These are phyloP conservation scores for Lutraria lutraria DNA, from an alignment of 2,888 invertebrate genomes.

Conservation along the genomic window DNA sequence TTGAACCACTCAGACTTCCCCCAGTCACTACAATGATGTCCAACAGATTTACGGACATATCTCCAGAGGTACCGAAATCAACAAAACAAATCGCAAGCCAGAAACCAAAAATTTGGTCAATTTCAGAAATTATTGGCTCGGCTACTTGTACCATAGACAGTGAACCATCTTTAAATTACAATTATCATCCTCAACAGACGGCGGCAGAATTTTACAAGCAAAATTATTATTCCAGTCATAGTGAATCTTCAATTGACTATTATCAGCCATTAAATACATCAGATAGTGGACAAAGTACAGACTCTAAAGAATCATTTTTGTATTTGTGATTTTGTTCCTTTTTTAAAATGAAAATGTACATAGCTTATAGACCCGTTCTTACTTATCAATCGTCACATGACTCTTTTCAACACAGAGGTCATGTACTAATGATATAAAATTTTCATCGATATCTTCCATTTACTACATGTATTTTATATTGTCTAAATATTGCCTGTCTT, in stretches of 20 bases:
- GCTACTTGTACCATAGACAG: slow-evolving; percentile 39
- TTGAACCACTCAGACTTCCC: slow-evolving; percentile 45
- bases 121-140: slow-evolving; percentile 69
- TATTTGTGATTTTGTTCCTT: neutral
- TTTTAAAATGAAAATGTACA: neutral
- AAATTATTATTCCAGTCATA: neutral
- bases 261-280: slow-evolving; percentile 30
- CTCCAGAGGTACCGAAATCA: neutral
- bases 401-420: neutral
- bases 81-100: neutral
- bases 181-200: neutral
- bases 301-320: slow-evolving; percentile 1
- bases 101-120: slow-evolving; percentile 75
- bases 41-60: neutral
- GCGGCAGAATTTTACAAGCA: slow-evolving; percentile 4
- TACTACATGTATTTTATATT: too few relatives aligned
- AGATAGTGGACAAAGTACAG: slow-evolving; percentile 11
- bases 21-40: slow-evolving; percentile 51
- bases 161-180: slow-evolving; percentile 20
- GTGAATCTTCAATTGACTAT: neutral
- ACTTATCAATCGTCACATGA: neutral
- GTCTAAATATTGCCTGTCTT: too few relatives aligned
- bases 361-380: neutral
- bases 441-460: too few relatives aligned
- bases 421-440: too few relatives aligned